Conservation (phyloP, 2,797 vertebrate species). For the Pterois miles region DNA sequence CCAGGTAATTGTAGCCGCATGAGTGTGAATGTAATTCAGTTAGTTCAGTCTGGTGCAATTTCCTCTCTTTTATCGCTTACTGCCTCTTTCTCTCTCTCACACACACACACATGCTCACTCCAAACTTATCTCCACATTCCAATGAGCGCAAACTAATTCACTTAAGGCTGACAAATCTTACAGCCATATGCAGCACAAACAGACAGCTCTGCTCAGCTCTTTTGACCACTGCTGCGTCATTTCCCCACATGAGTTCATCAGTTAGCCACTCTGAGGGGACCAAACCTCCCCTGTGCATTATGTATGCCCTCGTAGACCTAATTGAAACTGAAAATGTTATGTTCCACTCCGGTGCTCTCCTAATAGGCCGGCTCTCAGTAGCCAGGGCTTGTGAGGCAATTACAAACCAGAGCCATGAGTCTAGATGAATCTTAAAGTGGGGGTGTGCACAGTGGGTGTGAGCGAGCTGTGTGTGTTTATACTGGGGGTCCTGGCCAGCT, state of each 20-base stretch:
- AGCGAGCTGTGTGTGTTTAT: slow-evolving; percentile 29
- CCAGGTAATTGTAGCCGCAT: slow-evolving; percentile 36
- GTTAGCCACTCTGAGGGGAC: slow-evolving; percentile 64
- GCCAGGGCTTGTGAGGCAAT: slow-evolving; percentile 77
- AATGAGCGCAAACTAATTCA: slow-evolving; percentile 59
- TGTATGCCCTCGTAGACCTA: slow-evolving; percentile 80
- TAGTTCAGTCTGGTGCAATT: slow-evolving; percentile 49
- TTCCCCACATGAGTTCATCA: slow-evolving; percentile 53
- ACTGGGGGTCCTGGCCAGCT: slow-evolving; percentile 30
- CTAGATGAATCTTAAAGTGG: slow-evolving; percentile 44
- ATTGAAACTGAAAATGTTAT: slow-evolving; percentile 89
- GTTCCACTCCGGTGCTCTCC: slow-evolving; percentile 79
- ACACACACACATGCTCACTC: neutral
- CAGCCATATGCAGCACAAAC: slow-evolving; percentile 34
- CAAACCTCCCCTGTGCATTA: slow-evolving; percentile 77
- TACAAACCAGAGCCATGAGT: slow-evolving; percentile 63
- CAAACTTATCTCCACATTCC: slow-evolving; percentile 52
- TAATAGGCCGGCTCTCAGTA: slow-evolving; percentile 80
- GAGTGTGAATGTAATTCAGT: slow-evolving; percentile 44
- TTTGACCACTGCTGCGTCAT: slow-evolving; percentile 46
- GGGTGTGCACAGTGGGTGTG: slow-evolving; percentile 21
- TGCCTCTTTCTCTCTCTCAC: neutral
- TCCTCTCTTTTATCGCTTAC: slow-evolving; percentile 34
- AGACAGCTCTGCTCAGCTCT: slow-evolving; percentile 45
- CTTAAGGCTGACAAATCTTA: slow-evolving; percentile 63